A percentile compares a stretch with the other conserved stretches of the same genome.
phyloP scores from a whole-genome alignment of 2,797 vertebrate species.

The Nyctalus aviator region DNA sequence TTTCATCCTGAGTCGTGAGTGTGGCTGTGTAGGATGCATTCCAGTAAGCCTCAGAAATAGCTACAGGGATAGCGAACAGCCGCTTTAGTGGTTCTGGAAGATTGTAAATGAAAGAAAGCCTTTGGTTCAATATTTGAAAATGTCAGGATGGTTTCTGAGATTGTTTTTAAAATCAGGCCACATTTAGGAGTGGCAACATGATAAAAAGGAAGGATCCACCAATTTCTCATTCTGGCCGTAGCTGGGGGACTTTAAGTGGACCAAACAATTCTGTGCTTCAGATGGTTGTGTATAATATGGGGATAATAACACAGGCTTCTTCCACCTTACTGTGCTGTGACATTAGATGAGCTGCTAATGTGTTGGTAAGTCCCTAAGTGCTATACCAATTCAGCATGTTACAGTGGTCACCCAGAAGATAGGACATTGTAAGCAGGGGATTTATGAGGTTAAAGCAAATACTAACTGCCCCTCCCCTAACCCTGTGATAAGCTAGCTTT shows the following conservation, averaged over 20 bases:
- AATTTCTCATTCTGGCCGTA: slow-evolving; percentile 14
- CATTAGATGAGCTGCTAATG: slow-evolving; percentile 13
- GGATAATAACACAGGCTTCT: not conserved
- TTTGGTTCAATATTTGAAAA: slow-evolving; percentile 71
- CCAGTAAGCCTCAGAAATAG: slow-evolving; percentile 45
- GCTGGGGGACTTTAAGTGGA: not conserved
- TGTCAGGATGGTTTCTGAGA: slow-evolving; percentile 52
- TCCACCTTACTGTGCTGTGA: not conserved
- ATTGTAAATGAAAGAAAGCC: slow-evolving; percentile 55
- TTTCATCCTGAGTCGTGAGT: slow-evolving; percentile 42
- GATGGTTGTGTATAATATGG: not conserved
- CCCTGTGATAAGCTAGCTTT: slow-evolving; percentile 62
- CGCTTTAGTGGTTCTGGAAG: slow-evolving; percentile 22
- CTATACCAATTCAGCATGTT: slow-evolving; percentile 39
- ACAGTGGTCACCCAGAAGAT: slow-evolving; percentile 36
- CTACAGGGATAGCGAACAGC: not conserved
- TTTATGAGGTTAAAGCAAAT: slow-evolving; percentile 45
- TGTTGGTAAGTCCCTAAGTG: not conserved
- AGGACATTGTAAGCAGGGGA: slow-evolving; percentile 23
- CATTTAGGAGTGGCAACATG: slow-evolving; percentile 15
- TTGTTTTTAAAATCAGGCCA: slow-evolving; percentile 56
- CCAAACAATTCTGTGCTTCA: not conserved
- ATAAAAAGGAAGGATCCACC: slow-evolving; percentile 18
- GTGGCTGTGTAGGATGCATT: slow-evolving; percentile 11
- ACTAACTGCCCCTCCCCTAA: not conserved